Evolutionary conservation across 1,140 invertebrate genomes (phyloP).

Genomic region (Nebria ingens): DNA sequence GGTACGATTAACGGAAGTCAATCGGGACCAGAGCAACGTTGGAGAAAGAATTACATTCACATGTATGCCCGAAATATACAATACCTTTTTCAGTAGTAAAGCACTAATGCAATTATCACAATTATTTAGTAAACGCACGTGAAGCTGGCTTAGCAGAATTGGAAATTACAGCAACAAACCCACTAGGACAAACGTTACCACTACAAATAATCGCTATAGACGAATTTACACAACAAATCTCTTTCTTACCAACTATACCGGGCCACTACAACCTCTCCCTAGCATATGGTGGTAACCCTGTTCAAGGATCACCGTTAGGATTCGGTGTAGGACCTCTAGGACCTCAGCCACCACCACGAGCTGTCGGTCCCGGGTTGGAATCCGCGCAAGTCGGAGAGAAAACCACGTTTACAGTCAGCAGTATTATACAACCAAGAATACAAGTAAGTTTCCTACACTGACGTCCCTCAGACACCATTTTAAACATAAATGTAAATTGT

Average conservation of each 20-base stretch:
- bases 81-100: too few species aligned
- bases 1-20: constrained; percentile 52
- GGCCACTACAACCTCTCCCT: constrained; percentile 85
- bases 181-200: constrained; percentile 76
- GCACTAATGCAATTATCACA: background rate
- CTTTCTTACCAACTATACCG: constrained; percentile 76
- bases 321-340: constrained; percentile 38
- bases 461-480: too few species aligned
- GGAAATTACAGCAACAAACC: constrained; percentile 79
- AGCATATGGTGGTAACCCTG: constrained; percentile 68
- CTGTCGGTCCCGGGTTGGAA: constrained; percentile 51
- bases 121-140: constrained; percentile 62
- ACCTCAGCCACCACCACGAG: constrained; percentile 35
- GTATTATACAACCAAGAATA: constrained; percentile 41
- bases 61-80: too few species aligned
- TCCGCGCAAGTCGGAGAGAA: constrained; percentile 61
- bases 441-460: constrained; percentile 24
- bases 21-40: constrained; percentile 66
- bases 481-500: background rate
- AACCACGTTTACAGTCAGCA: constrained; percentile 57
- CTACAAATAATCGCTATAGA: constrained; percentile 65
- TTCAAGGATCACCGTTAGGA: constrained; percentile 48
- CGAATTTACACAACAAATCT: constrained; percentile 65
- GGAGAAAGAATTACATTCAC: constrained; percentile 77
- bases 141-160: constrained; percentile 84